Evolutionary conservation across 2,888 invertebrate genomes (phyloP).

Genomic region (Nineta flava): DNA sequence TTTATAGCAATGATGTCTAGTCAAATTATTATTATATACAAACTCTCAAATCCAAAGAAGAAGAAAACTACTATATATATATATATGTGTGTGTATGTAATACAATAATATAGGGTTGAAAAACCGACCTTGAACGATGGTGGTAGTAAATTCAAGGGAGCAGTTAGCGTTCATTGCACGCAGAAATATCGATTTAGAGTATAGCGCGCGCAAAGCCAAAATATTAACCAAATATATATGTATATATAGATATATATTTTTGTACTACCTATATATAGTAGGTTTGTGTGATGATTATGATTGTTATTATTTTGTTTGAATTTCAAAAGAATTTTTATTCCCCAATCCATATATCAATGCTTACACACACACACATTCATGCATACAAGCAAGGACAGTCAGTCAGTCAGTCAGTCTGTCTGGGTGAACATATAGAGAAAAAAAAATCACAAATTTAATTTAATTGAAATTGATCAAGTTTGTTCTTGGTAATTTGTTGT

Average conservation of each 20-base stretch:
- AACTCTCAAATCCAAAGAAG: too few species aligned
- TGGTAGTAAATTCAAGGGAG: background rate
- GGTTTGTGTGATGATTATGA: background rate
- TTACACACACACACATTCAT: background rate
- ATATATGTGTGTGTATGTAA: background rate
- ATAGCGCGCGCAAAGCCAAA: background rate
- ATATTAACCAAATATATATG: background rate
- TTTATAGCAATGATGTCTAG: too few species aligned
- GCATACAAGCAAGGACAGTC: too few species aligned
- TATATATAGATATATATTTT: background rate
- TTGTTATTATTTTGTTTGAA: background rate
- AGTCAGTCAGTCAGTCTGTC: too few species aligned
- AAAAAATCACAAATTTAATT: too few species aligned
- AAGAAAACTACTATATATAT: too few species aligned
- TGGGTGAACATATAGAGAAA: too few species aligned
- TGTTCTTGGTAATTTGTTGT: too few species aligned
- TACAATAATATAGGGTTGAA: constrained; percentile 3
- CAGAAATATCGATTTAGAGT: constrained; percentile 1
- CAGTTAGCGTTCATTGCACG: background rate
- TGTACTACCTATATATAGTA: background rate
- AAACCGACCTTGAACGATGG: constrained; percentile 5
- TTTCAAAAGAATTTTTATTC: background rate
- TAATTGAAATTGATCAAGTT: too few species aligned
- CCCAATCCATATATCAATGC: background rate
- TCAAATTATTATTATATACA: too few species aligned